A percentile compares a stretch with the other conserved stretches of the same genome.
phyloP scores from a whole-genome alignment of 2,113 vertebrate genomes.

The Alces alces region DNA sequence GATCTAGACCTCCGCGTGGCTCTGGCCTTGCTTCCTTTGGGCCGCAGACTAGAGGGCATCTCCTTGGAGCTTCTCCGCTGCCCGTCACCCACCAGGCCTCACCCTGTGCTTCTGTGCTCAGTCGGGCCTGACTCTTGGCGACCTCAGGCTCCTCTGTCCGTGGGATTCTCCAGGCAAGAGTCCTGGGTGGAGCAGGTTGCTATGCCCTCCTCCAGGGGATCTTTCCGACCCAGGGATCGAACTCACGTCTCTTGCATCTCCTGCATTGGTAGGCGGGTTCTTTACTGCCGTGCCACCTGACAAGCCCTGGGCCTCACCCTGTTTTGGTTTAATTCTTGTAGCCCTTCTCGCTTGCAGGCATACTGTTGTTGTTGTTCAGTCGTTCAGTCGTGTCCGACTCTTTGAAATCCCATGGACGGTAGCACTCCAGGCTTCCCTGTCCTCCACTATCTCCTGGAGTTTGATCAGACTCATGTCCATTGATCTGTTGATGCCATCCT shows the following conservation, averaged over 20 bases:
- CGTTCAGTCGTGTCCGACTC: fast-evolving
- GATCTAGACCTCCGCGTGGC: fast-evolving
- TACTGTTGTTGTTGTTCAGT: not conserved
- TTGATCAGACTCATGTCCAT: not conserved
- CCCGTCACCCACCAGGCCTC: fast-evolving
- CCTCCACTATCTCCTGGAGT: not conserved
- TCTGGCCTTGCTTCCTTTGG: not conserved
- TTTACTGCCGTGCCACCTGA: not conserved
- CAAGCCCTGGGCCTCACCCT: not conserved
- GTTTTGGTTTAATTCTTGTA: not conserved
- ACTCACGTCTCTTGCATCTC: not conserved
- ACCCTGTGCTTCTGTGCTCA: not conserved
- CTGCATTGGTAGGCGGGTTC: not conserved
- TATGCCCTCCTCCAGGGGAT: not conserved
- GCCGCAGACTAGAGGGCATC: not conserved
- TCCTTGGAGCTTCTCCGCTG: not conserved
- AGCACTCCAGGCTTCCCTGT: not conserved
- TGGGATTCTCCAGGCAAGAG: not conserved
- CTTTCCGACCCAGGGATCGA: not conserved
- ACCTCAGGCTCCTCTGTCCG: not conserved
- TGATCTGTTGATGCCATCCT: not conserved
- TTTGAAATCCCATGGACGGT: not conserved
- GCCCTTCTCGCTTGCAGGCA: not conserved
- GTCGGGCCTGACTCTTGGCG: fast-evolving
- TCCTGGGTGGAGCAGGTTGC: not conserved